Conservation (phyloP, 2,888 invertebrate genomes). For the Capitulum mitella region DNA sequence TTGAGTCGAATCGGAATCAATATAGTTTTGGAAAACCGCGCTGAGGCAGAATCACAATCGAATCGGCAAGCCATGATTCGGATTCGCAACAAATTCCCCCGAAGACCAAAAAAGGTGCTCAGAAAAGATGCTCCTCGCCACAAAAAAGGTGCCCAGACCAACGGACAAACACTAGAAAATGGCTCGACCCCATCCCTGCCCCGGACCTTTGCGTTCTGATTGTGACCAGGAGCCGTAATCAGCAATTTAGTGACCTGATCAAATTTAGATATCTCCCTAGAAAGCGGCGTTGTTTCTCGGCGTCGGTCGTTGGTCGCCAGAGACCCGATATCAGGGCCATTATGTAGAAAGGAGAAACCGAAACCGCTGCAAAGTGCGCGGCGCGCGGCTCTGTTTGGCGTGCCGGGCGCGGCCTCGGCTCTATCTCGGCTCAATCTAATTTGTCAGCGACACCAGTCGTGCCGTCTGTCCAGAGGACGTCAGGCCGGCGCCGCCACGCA, state of each 20-base stretch:
- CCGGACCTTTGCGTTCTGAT: not conserved
- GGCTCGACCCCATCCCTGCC: not conserved
- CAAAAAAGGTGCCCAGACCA: too few species aligned
- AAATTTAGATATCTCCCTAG: not conserved
- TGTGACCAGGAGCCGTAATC: not conserved
- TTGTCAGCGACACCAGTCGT: not conserved
- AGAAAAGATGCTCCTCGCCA: too few species aligned
- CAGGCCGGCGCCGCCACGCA: too few species aligned
- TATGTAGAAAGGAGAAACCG: constrained; percentile 13
- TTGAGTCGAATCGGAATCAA: too few species aligned
- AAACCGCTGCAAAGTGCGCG: not conserved
- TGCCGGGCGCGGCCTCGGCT: not conserved
- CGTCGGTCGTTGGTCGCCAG: not conserved
- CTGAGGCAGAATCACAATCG: too few species aligned
- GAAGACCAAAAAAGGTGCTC: too few species aligned
- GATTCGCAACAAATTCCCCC: too few species aligned
- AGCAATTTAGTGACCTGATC: not conserved
- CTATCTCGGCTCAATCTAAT: not conserved
- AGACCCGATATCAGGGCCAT: not conserved
- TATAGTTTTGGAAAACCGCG: too few species aligned
- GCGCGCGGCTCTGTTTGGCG: not conserved
- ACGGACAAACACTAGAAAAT: not conserved
- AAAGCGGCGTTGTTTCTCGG: not conserved
- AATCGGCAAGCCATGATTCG: too few species aligned
- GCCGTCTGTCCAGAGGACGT: too few species aligned